These are phyloP conservation scores for Melinaea marsaeus DNA, from an alignment of 2,888 invertebrate genomes.

Conservation along the genomic window DNA sequence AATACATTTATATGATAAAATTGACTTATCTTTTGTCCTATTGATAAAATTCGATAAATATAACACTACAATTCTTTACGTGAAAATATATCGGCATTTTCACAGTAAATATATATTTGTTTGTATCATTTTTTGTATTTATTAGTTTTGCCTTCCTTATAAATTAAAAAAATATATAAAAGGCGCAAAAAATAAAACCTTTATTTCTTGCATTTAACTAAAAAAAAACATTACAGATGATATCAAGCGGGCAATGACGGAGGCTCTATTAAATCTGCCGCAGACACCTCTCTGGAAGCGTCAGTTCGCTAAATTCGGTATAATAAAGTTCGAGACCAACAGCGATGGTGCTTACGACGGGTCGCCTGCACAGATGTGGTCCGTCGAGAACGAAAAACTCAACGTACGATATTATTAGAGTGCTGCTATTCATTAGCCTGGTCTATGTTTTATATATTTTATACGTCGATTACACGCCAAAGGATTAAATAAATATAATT, in stretches of 20 bases:
- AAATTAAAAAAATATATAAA: neutral
- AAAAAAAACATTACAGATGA: conserved; percentile 46
- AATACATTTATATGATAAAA: no score
- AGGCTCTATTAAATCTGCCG: conserved; percentile 61
- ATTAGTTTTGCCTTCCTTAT: no score
- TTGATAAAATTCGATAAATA: no score
- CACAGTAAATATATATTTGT: no score
- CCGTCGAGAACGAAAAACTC: conserved; percentile 70
- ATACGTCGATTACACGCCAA: conserved; percentile 63
- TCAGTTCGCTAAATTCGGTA: conserved; percentile 68
- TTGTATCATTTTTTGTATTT: no score
- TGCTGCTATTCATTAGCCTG: conserved; percentile 55
- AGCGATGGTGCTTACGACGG: conserved; percentile 68
- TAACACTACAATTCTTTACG: no score
- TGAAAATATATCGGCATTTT: no score
- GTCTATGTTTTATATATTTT: conserved; percentile 69
- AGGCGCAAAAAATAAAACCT: neutral
- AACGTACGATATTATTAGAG: conserved; percentile 76
- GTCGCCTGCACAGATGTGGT: conserved; percentile 72
- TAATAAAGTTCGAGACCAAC: conserved; percentile 68
- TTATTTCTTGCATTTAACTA: neutral
- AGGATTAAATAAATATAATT: conserved; percentile 37
- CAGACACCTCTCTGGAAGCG: conserved; percentile 58
- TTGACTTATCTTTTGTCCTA: no score
- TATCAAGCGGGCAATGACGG: conserved; percentile 56